These are phyloP conservation scores for Tubiluchus corallicola DNA, from an alignment of 2,888 invertebrate genomes.

Conservation along the genomic window DNA sequence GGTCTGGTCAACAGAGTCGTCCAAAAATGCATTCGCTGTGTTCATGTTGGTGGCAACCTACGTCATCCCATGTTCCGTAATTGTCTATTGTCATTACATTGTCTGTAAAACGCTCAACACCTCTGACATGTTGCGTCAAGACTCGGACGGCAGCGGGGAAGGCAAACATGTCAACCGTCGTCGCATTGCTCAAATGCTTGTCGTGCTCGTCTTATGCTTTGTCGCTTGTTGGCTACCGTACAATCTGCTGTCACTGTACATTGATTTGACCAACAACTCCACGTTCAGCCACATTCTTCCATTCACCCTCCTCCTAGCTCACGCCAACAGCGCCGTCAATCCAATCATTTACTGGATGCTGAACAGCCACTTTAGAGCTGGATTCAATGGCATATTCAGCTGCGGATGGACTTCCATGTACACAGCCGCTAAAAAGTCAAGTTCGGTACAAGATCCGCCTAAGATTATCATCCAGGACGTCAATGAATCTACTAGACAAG, in stretches of 20 bases:
- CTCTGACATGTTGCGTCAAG: neutral
- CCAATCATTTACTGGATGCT: conserved; percentile 60
- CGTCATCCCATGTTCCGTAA: conserved; percentile 30
- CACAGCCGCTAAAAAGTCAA: no score
- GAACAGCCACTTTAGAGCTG: conserved; percentile 33
- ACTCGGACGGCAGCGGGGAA: neutral
- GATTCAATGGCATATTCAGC: neutral
- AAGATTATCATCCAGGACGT: no score
- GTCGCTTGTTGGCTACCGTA: conserved; percentile 60
- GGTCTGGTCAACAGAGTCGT: conserved; percentile 17
- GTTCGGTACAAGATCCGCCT: no score
- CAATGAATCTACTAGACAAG: no score
- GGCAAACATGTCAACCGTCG: conserved; percentile 26
- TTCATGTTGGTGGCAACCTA: conserved; percentile 25
- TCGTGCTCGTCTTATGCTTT: conserved; percentile 46
- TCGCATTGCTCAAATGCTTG: conserved; percentile 50
- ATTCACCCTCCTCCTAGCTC: conserved; percentile 41
- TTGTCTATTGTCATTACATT: conserved; percentile 41
- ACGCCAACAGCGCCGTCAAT: conserved; percentile 58
- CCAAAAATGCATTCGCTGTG: conserved; percentile 20
- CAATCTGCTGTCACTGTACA: conserved; percentile 39
- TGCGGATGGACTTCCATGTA: neutral
- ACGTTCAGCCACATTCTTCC: conserved; percentile 32
- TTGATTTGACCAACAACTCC: conserved; percentile 33
- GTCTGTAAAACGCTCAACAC: conserved; percentile 50